Evolutionary conservation across 2,797 vertebrate species (phyloP).

Genomic region (Malacoctenus gilli): DNA sequence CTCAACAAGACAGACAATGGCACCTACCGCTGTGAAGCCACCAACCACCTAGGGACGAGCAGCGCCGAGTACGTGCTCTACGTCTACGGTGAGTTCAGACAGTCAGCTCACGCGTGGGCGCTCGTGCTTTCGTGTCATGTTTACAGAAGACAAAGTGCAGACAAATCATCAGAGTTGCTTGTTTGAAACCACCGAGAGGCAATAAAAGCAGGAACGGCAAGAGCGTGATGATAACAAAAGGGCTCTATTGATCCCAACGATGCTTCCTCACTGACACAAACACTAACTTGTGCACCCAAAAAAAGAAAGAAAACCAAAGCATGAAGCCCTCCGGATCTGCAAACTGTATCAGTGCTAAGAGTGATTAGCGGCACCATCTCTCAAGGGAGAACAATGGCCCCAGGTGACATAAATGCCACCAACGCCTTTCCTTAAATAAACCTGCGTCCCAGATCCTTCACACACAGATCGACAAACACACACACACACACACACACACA

Average conservation of each 20-base stretch:
- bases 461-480: slow-evolving; percentile 15
- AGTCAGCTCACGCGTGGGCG: too few species aligned
- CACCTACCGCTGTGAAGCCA: slow-evolving; percentile 97
- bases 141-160: neutral
- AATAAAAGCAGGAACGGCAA: neutral
- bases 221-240: too few species aligned
- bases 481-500: slow-evolving; percentile 28
- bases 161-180: slow-evolving; percentile 6
- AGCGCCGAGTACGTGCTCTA: slow-evolving; percentile 94
- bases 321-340: slow-evolving; percentile 51
- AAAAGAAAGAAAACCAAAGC: too few species aligned
- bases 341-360: slow-evolving; percentile 52
- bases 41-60: slow-evolving; percentile 94
- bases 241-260: slow-evolving; percentile 1
- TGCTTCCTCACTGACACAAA: slow-evolving; percentile 3
- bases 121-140: too few species aligned
- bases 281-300: slow-evolving; percentile 23
- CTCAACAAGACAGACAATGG: slow-evolving; percentile 99
- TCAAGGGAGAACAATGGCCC: slow-evolving; percentile 64
- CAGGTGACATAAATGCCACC: slow-evolving; percentile 75
- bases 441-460: slow-evolving; percentile 63
- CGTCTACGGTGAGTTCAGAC: slow-evolving; percentile 92
- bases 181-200: slow-evolving; percentile 4
- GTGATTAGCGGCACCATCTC: slow-evolving; percentile 63
- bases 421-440: slow-evolving; percentile 80